phyloP scores from a whole-genome alignment of 2,888 invertebrate species.

The Lucinisca nassula region DNA sequence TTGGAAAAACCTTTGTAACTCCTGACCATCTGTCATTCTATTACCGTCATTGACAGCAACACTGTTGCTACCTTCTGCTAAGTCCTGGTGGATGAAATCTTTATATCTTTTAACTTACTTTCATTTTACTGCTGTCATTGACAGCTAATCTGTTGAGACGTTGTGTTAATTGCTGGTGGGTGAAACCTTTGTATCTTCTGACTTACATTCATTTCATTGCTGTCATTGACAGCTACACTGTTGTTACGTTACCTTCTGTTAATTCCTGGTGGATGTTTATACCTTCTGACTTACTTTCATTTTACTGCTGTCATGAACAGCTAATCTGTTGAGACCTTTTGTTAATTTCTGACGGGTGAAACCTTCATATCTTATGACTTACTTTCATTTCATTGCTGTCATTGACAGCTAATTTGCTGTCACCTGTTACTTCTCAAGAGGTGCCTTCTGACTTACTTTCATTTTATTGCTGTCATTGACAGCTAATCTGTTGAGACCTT shows the following conservation, averaged over 20 bases:
- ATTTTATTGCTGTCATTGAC: constrained; percentile 85
- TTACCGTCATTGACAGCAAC: too few species aligned
- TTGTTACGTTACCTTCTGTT: too few species aligned
- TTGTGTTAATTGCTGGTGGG: constrained; percentile 82
- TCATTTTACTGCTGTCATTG: too few species aligned
- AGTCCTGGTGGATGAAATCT: too few species aligned
- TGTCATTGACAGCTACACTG: constrained; percentile 84
- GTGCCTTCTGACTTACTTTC: constrained; percentile 76
- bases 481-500: constrained; percentile 83
- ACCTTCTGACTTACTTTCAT: constrained; percentile 74
- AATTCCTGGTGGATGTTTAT: too few species aligned
- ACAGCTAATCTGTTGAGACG: constrained; percentile 83
- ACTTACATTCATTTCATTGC: constrained; percentile 82
- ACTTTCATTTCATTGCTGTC: constrained; percentile 84
- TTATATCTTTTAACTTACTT: too few species aligned
- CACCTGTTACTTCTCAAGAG: constrained; percentile 82
- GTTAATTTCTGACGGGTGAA: constrained; percentile 83
- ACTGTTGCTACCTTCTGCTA: too few species aligned
- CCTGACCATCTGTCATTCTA: too few species aligned
- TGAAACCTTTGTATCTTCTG: constrained; percentile 80
- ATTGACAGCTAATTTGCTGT: constrained; percentile 84
- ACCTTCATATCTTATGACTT: constrained; percentile 75
- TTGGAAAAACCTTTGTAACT: too few species aligned
- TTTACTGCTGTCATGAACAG: constrained; percentile 84
- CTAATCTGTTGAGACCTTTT: constrained; percentile 83